Percentiles rank a stretch among this genome's conserved stretches.
Evolutionary conservation across 1,140 invertebrate genomes (phyloP).

Genomic region (Charaxes varanes): DNA sequence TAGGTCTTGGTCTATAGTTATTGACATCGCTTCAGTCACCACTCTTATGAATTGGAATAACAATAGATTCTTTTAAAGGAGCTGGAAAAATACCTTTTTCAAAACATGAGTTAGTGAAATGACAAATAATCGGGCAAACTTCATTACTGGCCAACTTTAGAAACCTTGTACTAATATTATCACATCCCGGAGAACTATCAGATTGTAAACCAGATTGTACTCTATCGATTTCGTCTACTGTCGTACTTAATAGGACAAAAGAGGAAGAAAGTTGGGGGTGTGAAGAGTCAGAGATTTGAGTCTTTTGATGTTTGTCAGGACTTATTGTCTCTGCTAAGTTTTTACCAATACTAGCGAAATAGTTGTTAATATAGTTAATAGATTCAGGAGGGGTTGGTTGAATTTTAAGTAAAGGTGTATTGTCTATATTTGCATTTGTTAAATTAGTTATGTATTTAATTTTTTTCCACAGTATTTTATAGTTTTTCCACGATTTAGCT

Average conservation of each 20-base stretch:
- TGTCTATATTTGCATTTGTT: conserved; percentile 5
- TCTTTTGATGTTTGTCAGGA: no score
- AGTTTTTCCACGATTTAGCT: conserved; percentile 13
- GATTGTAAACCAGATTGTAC: conserved; percentile 10
- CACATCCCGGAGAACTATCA: conserved; percentile 14
- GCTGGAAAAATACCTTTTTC: conserved; percentile 14
- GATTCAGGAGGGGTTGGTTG: conserved; percentile 11
- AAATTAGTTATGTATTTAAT: conserved; percentile 16
- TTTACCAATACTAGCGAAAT: conserved; percentile 17
- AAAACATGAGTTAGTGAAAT: conserved; percentile 10
- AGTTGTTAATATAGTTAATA: conserved; percentile 16
- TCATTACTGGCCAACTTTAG: conserved; percentile 9
- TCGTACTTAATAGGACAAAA: conserved; percentile 17
- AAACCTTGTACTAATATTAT: conserved; percentile 14
- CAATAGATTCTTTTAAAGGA: conserved; percentile 6
- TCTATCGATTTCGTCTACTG: conserved; percentile 6
- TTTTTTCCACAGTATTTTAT: conserved; percentile 15
- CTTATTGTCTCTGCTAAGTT: conserved; percentile 11
- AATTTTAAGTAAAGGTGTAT: conserved; percentile 8
- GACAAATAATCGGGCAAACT: conserved; percentile 7
- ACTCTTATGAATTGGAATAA: conserved; percentile 14
- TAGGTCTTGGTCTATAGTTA: conserved; percentile 15
- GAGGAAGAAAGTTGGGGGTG: conserved; percentile 1
- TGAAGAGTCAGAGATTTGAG: neutral
- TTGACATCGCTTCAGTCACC: conserved; percentile 7